Evolutionary conservation across 2,797 vertebrate genomes (phyloP), one percentile per base, ranked within the genome.

Genomic region (Hirundo rustica): DNA sequence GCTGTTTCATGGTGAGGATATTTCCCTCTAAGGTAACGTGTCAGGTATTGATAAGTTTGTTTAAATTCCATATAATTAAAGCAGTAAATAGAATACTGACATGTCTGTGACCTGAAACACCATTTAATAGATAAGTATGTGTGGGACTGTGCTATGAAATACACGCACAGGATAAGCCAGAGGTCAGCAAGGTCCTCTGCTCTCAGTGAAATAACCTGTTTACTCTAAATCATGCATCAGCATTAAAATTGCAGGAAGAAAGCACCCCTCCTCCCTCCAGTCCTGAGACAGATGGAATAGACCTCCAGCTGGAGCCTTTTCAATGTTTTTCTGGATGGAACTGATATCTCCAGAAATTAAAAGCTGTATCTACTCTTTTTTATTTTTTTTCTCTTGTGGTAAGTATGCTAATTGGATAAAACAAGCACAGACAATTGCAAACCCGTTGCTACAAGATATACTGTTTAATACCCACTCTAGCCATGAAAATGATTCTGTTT

Each of bases 401-500:
- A 96, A 93, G 85, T 92, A 96, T 94, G 91, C 22, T 92, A 95
- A 96, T 89, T 84, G 67, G 76, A 88, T 93, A 92, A 96, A 95
- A 91, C 85, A 92, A 94, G 85, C 81, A 65, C 66, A 93, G 84
- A 60, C 82, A 87, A 73, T 88, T 86, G 79, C 88, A 96, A 85
- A 93, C 73, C 84, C 66, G 91, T 48, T 84, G 66, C 65, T 93
- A 93, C 70, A 95, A 97, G 91, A 97, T 93, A 94, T 94, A 96
- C 85, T 96, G 84, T 89, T 97, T 98, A 96, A 97, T 97, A 96
- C 90, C 67, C 62, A 94, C 81, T 95, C 92, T 68, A 96, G 96
- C 93, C 96, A 86, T 75, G 87, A 95, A 97, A 97, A 96, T 76
- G 22, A 89, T 95, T 96, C 92, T 97, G 95, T 97, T 98, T 98